phyloP scores from a whole-genome alignment of 23 tunicate genomes.

The Styela clava region DNA sequence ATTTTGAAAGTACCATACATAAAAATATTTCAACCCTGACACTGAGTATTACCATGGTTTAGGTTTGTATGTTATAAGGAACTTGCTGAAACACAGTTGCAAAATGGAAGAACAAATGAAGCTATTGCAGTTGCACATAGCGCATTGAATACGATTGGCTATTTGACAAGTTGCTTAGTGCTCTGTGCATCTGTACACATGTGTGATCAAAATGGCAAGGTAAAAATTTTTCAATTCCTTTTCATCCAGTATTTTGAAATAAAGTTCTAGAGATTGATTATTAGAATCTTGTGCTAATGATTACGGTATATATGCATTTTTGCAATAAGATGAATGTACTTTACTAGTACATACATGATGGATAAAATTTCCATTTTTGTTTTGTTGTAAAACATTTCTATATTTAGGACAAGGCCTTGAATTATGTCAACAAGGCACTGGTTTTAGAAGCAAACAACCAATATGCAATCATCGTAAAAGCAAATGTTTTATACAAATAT shows the following conservation, averaged over 20 bases:
- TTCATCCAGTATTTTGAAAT: no score
- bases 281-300: no score
- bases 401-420: constrained; percentile 40
- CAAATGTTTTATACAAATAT: constrained; percentile 35
- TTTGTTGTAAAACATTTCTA: not conserved
- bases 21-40: no score
- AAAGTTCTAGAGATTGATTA: no score
- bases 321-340: no score
- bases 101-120: constrained; percentile 47
- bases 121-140: constrained; percentile 65
- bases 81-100: constrained; percentile 41
- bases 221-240: no score
- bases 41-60: no score
- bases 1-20: no score
- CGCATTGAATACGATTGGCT: constrained; percentile 58
- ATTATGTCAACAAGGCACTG: constrained; percentile 64
- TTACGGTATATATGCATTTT: no score
- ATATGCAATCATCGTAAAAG: constrained; percentile 47
- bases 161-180: constrained; percentile 47
- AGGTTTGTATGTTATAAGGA: constrained; percentile 69
- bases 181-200: constrained; percentile 52
- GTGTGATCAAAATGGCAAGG: constrained; percentile 3
- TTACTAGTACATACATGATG: no score
- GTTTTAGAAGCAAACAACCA: constrained; percentile 49
- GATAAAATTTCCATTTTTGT: not conserved